Conservation (phyloP, 2,888 invertebrate genomes). For the Malacosoma neustria region DNA sequence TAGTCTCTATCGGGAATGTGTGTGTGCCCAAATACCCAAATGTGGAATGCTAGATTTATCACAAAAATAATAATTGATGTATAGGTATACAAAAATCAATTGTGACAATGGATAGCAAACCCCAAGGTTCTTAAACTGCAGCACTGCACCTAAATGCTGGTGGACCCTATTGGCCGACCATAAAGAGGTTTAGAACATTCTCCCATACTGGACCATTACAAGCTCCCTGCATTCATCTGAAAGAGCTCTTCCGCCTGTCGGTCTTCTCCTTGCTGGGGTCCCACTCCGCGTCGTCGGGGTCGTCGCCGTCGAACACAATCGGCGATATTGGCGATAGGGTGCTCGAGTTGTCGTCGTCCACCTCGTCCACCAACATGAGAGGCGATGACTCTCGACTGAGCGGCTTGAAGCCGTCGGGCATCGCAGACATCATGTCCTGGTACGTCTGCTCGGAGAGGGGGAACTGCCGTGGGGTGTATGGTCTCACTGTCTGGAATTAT, state of each 20-base stretch:
- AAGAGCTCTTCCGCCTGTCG: constrained; percentile 37
- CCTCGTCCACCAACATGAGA: constrained; percentile 2
- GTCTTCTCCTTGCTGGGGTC: constrained; percentile 58
- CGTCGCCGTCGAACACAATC: constrained; percentile 79
- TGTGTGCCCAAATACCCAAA: too few species aligned
- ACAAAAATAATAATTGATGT: too few species aligned
- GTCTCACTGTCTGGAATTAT: constrained; percentile 75
- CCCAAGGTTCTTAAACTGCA: too few species aligned
- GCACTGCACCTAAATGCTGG: too few species aligned
- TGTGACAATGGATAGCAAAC: too few species aligned
- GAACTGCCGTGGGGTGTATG: constrained; percentile 84
- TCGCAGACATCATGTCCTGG: constrained; percentile 79
- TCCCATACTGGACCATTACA: too few species aligned
- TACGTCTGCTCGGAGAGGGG: constrained; percentile 82
- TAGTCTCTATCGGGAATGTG: too few species aligned
- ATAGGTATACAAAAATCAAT: too few species aligned
- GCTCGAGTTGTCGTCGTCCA: constrained; percentile 31
- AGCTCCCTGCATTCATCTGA: constrained; percentile 23
- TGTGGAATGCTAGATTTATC: too few species aligned
- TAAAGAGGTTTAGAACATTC: too few species aligned
- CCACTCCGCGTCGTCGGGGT: constrained; percentile 92
- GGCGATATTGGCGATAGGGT: constrained; percentile 41
- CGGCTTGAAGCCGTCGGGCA: constrained; percentile 78
- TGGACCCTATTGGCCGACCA: too few species aligned
- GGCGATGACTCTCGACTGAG: constrained; percentile 14